phyloP scores from a whole-genome alignment of 2,113 vertebrate species.

The Entomyzon cyanotis region DNA sequence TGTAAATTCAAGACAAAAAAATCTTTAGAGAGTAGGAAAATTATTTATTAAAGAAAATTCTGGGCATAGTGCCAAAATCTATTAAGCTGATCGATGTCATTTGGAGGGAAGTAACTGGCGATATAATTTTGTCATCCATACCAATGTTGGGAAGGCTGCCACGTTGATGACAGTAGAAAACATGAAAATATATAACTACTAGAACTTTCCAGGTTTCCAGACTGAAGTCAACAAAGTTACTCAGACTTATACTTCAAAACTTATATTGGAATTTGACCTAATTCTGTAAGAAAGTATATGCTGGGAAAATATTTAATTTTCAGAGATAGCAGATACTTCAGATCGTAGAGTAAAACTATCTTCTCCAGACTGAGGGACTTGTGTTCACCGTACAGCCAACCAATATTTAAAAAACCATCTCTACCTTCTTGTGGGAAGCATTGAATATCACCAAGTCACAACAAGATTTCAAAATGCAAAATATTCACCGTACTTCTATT shows the following conservation, averaged over 20 bases:
- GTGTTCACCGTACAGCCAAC: not conserved
- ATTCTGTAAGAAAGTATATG: not conserved
- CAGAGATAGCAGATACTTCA: not conserved
- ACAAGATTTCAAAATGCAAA: not conserved
- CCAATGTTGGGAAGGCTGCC: not conserved
- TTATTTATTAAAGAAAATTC: slow-evolving; percentile 42
- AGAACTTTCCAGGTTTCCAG: not conserved
- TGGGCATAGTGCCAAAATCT: not conserved
- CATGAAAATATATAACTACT: not conserved
- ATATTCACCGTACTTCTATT: not conserved
- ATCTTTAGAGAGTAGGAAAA: not conserved
- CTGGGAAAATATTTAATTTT: not conserved
- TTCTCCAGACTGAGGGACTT: not conserved
- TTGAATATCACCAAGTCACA: not conserved
- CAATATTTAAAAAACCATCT: not conserved
- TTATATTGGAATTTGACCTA: not conserved
- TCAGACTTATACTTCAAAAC: not conserved
- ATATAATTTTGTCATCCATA: not conserved
- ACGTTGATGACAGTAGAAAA: not conserved
- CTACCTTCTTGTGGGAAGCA: not conserved
- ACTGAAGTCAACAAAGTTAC: not conserved
- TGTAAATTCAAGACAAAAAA: slow-evolving; percentile 4
- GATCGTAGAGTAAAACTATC: not conserved
- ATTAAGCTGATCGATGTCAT: slow-evolving; percentile 27
- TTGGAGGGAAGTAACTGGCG: not conserved